These are phyloP conservation scores for Amazonetta brasiliensis DNA, from an alignment of 2,797 vertebrate species.

Conservation along the genomic window DNA sequence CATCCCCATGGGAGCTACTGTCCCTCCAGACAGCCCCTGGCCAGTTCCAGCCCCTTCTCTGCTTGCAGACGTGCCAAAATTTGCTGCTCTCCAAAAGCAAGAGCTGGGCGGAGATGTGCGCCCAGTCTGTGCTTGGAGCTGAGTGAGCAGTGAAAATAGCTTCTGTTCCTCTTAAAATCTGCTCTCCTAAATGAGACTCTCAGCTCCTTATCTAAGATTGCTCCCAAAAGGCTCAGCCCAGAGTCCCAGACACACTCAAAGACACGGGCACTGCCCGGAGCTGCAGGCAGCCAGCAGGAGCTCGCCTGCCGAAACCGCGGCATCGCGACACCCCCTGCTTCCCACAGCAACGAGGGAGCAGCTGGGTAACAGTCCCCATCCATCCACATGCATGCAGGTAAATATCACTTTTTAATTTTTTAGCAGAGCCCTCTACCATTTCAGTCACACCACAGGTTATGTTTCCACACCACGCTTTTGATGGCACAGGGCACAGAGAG, in stretches of 20 bases:
- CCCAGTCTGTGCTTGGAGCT: background rate
- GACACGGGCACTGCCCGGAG: background rate
- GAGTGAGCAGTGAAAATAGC: background rate
- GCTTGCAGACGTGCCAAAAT: too few relatives aligned
- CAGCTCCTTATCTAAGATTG: background rate
- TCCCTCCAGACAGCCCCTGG: background rate
- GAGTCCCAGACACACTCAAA: background rate
- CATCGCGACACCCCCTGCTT: too few relatives aligned
- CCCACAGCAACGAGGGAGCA: too few relatives aligned
- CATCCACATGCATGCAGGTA: background rate
- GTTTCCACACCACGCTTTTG: background rate
- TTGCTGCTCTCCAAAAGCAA: accelerated
- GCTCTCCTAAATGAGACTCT: background rate
- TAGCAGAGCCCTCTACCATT: background rate
- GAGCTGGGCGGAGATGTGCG: accelerated
- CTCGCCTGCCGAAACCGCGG: too few relatives aligned
- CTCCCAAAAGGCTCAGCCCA: background rate
- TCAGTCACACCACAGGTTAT: background rate
- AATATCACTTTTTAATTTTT: too few relatives aligned
- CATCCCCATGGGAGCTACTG: background rate
- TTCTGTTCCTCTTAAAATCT: background rate
- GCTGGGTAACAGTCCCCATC: background rate
- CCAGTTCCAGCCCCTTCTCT: background rate
- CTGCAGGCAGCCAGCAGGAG: background rate
- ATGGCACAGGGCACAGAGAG: background rate